phyloP scores from a whole-genome alignment of 1,140 invertebrate genomes.

The Drosophila nigrodunni region DNA sequence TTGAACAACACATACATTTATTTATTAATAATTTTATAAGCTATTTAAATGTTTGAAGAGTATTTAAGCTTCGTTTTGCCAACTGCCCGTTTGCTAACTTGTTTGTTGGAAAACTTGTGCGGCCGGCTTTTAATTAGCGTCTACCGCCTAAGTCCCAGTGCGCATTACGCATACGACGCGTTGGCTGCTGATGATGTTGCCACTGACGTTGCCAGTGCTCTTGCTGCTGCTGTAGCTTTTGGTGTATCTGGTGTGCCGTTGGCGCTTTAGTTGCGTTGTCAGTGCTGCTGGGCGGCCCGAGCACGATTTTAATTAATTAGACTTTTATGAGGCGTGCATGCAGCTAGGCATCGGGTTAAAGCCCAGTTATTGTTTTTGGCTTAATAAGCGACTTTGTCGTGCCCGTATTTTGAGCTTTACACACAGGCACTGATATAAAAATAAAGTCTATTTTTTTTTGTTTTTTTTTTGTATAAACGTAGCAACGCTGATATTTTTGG shows the following conservation, averaged over 20 bases:
- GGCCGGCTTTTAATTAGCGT: slow-evolving; percentile 78
- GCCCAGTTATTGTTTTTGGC: slow-evolving; percentile 74
- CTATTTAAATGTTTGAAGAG: neutral
- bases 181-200: slow-evolving; percentile 45
- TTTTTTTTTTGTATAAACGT: slow-evolving; percentile 4
- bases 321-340: slow-evolving; percentile 81
- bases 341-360: slow-evolving; percentile 69
- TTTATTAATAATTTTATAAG: neutral
- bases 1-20: too few relatives aligned
- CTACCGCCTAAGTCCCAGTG: slow-evolving; percentile 66
- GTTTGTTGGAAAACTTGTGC: slow-evolving; percentile 64
- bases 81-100: slow-evolving; percentile 28
- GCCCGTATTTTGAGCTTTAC: slow-evolving; percentile 60
- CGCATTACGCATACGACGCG: slow-evolving; percentile 79
- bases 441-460: slow-evolving; percentile 61
- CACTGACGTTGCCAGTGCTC: slow-evolving; percentile 27
- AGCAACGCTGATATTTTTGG: slow-evolving; percentile 27
- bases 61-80: slow-evolving; percentile 37
- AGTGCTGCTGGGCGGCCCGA: slow-evolving; percentile 60
- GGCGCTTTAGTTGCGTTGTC: slow-evolving; percentile 35
- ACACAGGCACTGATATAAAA: slow-evolving; percentile 53
- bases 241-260: slow-evolving; percentile 2
- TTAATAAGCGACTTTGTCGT: slow-evolving; percentile 65
- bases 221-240: slow-evolving; percentile 22
- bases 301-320: slow-evolving; percentile 82